Evolutionary conservation across 2,113 vertebrate species (phyloP), one percentile per base, ranked within the genome.

Genomic region (Dasypus novemcinctus): DNA sequence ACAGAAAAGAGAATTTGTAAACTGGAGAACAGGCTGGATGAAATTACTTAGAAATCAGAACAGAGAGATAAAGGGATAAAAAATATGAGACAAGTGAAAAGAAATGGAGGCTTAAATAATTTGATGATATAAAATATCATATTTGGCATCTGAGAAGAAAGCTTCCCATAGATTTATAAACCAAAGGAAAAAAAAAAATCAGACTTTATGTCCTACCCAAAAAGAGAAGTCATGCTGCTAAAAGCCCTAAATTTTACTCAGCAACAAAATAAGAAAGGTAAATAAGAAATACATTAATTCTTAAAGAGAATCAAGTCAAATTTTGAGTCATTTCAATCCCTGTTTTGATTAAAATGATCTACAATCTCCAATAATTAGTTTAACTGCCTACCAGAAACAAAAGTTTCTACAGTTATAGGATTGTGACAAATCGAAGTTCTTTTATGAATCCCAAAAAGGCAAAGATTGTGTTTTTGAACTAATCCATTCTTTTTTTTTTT

Each of bases 341-440:
- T 71, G 2, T 43, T 93, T 72, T 29, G 4, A 80, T 59, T 15
- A 71, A 66, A 81, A 8, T 66, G 15, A 74, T 27, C 46, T 36
- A 11, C 80, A 52, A 64, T 54, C 36, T 71, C n/a, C 25, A 27
- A 89, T 66, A 1, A 64, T 10, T 21, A 71, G 21, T 0, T 4
- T 31, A 64, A 41, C 29, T 59, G 3, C 15, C 1, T 5, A 14
- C 13, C 21, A 36, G 11, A 88, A 66, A 38, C 29, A 69, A 82
- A 49, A 46, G 8, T 18, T 57, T 20, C 54, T 57, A 57, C 54
- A 57, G 54, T 27, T 1, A 1, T 0, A 0, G 25, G 46, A 11
- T 11, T 49, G 46, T 49, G 46, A 49, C 46, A 49, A 11, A 10
- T 49, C 11, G 43, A 46, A 46, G 43, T 9, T 46, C 43, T 46